A percentile compares a stretch with the other conserved stretches of the same genome.
These are phyloP conservation scores for Phymanthus crucifer DNA, from an alignment of 92 coral and sea anemone genomes.

Conservation along the genomic window DNA sequence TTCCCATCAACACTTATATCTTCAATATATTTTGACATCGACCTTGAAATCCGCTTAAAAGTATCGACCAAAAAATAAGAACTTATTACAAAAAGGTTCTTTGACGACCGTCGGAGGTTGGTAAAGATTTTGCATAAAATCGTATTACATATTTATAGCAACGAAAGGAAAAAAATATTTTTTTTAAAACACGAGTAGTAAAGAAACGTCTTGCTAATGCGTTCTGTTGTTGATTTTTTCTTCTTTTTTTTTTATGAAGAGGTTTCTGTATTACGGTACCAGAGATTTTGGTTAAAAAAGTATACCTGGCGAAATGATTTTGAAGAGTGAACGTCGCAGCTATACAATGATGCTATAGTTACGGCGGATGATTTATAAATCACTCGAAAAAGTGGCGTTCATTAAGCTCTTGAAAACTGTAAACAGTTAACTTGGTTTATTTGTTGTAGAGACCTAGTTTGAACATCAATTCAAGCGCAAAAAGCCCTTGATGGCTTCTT, in stretches of 20 bases:
- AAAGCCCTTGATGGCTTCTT: slow-evolving; percentile 2
- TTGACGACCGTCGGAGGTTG: background rate
- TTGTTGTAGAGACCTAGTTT: slow-evolving; percentile 6
- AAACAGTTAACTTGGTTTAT: background rate
- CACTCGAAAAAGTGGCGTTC: background rate
- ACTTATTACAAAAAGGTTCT: background rate
- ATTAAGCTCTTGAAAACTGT: background rate
- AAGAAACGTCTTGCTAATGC: background rate
- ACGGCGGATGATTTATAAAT: background rate
- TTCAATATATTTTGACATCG: background rate
- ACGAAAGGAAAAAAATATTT: background rate
- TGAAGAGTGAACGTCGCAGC: background rate
- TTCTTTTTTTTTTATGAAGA: background rate
- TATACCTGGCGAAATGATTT: background rate
- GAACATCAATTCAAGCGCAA: background rate
- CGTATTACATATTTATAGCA: background rate
- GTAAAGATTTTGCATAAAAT: background rate
- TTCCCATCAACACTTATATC: background rate
- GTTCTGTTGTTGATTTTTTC: too few species aligned
- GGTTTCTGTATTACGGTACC: background rate
- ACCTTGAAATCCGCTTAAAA: slow-evolving; percentile 7
- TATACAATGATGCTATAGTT: too few species aligned
- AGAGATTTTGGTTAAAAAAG: background rate
- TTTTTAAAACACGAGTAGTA: background rate
- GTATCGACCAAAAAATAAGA: slow-evolving; percentile 1